Conservation (phyloP, 1,140 invertebrate species). For the Coelopa frigida region DNA sequence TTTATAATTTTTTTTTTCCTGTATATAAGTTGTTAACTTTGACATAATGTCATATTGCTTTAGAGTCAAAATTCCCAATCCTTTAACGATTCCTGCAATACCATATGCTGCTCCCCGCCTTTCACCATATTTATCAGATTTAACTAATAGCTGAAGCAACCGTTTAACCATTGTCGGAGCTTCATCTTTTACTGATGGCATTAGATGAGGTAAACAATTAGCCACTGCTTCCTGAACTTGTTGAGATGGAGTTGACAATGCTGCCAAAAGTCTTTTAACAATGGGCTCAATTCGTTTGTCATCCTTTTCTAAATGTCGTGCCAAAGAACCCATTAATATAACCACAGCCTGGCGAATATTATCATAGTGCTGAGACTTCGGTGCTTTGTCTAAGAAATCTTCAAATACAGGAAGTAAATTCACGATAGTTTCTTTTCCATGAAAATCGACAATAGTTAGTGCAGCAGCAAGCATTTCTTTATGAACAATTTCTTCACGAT, state of each 20-base stretch:
- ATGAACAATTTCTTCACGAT: conserved; percentile 74
- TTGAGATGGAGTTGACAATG: conserved; percentile 93
- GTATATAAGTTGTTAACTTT: conserved; percentile 86
- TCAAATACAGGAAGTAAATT: conserved; percentile 83
- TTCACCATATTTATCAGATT: conserved; percentile 95
- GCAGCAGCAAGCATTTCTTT: conserved; percentile 89
- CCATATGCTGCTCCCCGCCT: conserved; percentile 77
- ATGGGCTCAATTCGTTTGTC: conserved; percentile 88
- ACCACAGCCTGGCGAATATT: conserved; percentile 91
- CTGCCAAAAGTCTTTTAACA: conserved; percentile 80
- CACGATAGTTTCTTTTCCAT: conserved; percentile 76
- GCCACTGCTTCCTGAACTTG: conserved; percentile 97
- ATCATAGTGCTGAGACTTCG: conserved; percentile 85
- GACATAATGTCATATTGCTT: conserved; percentile 96
- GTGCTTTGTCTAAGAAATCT: conserved; percentile 81
- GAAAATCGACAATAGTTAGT: conserved; percentile 80
- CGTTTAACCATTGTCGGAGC: conserved; percentile 81
- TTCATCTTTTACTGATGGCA: conserved; percentile 85
- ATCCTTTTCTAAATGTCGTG: conserved; percentile 86
- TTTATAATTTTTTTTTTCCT: conserved; percentile 93
- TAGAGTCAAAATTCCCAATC: conserved; percentile 89
- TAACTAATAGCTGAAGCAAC: conserved; percentile 79
- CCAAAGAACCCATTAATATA: conserved; percentile 92
- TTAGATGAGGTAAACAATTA: conserved; percentile 89
- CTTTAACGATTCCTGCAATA: conserved; percentile 84